Percentiles rank a stretch among this genome's conserved stretches.
phyloP scores from a whole-genome alignment of 2,113 vertebrate species.

The Serinus canaria region DNA sequence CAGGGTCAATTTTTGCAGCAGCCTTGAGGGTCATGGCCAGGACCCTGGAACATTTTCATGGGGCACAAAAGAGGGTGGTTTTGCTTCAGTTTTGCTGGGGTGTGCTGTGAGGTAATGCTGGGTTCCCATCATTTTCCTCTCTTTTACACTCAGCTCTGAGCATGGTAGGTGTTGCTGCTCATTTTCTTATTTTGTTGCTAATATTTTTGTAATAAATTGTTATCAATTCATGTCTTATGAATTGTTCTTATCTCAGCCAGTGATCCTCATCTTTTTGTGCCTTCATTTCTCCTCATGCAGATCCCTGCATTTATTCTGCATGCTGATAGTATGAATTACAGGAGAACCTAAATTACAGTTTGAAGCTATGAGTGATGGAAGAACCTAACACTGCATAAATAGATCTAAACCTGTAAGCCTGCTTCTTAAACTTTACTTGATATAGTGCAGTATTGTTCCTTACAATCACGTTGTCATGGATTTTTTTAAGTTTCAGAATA shows the following conservation, averaged over 20 bases:
- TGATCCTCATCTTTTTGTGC: background rate
- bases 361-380: background rate
- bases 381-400: background rate
- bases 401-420: background rate
- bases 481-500: background rate
- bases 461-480: background rate
- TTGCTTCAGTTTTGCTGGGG: background rate
- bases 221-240: background rate
- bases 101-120: fast-evolving
- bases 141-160: background rate
- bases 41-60: background rate
- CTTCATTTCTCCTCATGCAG: fast-evolving
- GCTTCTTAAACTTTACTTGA: background rate
- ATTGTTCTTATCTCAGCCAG: no score
- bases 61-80: fast-evolving
- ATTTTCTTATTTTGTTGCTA: background rate
- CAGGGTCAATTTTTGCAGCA: background rate
- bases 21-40: background rate
- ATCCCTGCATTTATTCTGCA: background rate
- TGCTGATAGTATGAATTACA: fast-evolving
- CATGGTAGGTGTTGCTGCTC: background rate
- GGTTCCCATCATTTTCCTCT: background rate
- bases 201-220: no score
- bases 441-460: background rate
- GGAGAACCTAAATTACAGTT: background rate